Evolutionary conservation across 1,140 invertebrate species (phyloP), one percentile per base, ranked within the genome.

Genomic region (Diorhabda elongata): DNA sequence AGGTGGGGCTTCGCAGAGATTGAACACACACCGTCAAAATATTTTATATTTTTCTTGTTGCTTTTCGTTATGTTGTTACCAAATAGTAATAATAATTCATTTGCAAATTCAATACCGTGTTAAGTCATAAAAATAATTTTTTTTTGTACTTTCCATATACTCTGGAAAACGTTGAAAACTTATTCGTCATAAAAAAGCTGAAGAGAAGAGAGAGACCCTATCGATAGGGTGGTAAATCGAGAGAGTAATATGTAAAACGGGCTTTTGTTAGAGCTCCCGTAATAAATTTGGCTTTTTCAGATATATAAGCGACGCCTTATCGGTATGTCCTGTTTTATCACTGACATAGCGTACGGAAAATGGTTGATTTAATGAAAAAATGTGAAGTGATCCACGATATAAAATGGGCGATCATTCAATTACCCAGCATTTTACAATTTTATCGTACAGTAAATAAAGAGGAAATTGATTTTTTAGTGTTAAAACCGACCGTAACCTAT

Each of bases 221-320:
- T 64, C 26, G 44, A 44, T 43, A 44, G 5, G 44, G n/a, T 45
- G 62, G 44, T 64, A 47, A 47, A 64, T 64, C 26, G 62, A 43
- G 47, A 26, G 47, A 47, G 47, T 64, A 64, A 64, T 64, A 64
- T 64, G 62, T 43, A 64, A 64, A 64, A 64, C 41, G 62, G 62
- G 11, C 62, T 64, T 64, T 64, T 64, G 62, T 64, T 43, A 64
- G n/a, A 45, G 26, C 44, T 44, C 11, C 43, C 3, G 44, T 43
- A 26, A 64, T 64, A 64, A 64, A 64, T 64, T 64, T 43, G 62
- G 62, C 11, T 52, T 64, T 61, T 64, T 64, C 62, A 43, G 62
- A 64, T 64, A 42, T 41, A 60, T 60, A 60, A 9, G 42, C 42
- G 11, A 60, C 26, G 42, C 42, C 59, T 42, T 42, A 60, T 41